Conservation (phyloP, 2,113 vertebrate species). For the Dromiciops gliroides region DNA sequence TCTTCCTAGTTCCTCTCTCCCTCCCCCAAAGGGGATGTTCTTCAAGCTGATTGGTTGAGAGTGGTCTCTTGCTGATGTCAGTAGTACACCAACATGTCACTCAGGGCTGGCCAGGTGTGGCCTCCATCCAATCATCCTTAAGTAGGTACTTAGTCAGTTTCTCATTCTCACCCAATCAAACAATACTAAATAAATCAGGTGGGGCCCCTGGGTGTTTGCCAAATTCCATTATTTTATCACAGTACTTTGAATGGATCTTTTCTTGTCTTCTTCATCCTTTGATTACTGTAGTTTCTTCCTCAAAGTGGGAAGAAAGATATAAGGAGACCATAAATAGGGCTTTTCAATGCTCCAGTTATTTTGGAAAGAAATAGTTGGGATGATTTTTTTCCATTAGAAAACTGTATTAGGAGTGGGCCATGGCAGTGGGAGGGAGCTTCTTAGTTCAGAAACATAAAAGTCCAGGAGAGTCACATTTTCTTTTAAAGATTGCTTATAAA, state of each 20-base stretch:
- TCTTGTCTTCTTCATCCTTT: constrained; percentile 33
- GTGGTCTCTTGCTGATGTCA: no score
- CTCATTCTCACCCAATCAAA: no score
- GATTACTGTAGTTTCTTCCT: not conserved
- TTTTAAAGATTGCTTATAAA: not conserved
- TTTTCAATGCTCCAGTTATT: not conserved
- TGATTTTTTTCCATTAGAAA: not conserved
- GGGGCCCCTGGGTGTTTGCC: no score
- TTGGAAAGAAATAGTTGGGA: not conserved
- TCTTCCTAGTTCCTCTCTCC: no score
- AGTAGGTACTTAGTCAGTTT: no score
- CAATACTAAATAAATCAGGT: no score
- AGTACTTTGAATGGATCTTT: constrained; percentile 10
- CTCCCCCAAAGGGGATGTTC: no score
- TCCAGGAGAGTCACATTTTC: not conserved
- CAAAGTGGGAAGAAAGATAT: not conserved
- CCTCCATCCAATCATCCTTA: no score
- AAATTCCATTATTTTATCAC: no score
- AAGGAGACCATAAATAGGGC: not conserved
- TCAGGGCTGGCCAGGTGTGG: no score
- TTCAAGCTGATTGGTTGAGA: no score
- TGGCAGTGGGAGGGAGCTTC: not conserved
- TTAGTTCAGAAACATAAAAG: not conserved
- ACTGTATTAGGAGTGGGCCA: not conserved
- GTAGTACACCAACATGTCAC: no score